Evolutionary conservation across 2,797 vertebrate genomes (phyloP).

Genomic region (Loriculus beryllinus): DNA sequence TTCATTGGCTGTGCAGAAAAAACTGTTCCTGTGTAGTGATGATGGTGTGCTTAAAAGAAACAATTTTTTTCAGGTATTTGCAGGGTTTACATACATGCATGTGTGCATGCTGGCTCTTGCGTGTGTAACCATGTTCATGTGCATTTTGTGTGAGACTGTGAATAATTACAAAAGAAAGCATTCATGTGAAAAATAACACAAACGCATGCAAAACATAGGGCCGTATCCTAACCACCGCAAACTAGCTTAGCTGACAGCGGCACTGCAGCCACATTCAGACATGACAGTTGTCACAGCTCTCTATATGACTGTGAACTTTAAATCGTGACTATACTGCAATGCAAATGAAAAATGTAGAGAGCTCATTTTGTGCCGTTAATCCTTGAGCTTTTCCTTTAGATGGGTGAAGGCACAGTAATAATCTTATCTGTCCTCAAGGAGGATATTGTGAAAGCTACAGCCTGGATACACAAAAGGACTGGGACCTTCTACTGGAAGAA

Average conservation of each 20-base stretch:
- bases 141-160: not conserved
- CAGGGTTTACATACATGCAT: not conserved
- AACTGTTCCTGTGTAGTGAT: not conserved
- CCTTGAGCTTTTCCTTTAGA: not conserved
- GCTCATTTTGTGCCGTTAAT: not conserved
- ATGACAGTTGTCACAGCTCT: conserved; percentile 34
- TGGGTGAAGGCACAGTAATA: not conserved
- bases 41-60: not conserved
- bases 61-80: not conserved
- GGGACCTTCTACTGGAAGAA: not conserved
- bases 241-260: not conserved
- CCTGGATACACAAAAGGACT: not conserved
- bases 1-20: not conserved
- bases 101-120: not conserved
- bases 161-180: not conserved
- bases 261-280: not conserved
- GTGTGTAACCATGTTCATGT: not conserved
- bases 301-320: conserved; percentile 6
- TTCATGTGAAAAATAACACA: not conserved
- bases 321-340: not conserved
- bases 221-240: not conserved
- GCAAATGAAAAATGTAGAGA: not conserved
- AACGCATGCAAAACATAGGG: not conserved
- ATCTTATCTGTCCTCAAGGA: not conserved
- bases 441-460: not conserved